Evolutionary conservation across 2,797 vertebrate species (phyloP).

Genomic region (Brachyrhaphis roseni): DNA sequence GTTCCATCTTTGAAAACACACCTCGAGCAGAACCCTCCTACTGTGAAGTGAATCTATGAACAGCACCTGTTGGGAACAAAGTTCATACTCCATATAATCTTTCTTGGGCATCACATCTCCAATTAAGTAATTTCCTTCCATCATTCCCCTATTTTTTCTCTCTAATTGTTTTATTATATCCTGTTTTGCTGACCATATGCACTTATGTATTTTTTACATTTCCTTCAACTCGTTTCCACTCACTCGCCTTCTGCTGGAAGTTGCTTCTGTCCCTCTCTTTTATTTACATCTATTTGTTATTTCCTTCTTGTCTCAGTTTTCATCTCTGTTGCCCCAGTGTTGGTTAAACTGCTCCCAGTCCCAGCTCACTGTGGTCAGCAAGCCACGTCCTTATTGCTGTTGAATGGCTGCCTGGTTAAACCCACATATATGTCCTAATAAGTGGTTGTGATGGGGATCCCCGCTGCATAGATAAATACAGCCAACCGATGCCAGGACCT

Average conservation of each 20-base stretch:
- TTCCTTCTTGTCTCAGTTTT: constrained; percentile 59
- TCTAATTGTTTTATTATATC: neutral
- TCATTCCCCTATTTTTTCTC: neutral
- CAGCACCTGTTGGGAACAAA: neutral
- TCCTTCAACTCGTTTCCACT: neutral
- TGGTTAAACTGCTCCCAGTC: constrained; percentile 69
- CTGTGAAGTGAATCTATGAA: neutral
- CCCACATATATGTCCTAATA: constrained; percentile 77
- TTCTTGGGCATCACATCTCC: neutral
- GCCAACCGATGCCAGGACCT: constrained; percentile 56
- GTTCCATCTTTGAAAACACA: neutral
- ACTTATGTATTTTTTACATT: neutral
- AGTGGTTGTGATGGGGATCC: constrained; percentile 77
- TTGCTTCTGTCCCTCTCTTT: constrained; percentile 9
- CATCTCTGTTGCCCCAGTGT: constrained; percentile 38
- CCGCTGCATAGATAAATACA: constrained; percentile 73
- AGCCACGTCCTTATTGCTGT: constrained; percentile 68
- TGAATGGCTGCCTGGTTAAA: constrained; percentile 71
- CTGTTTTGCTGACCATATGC: neutral
- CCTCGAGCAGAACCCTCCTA: neutral
- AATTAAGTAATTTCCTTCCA: neutral
- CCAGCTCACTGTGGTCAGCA: constrained; percentile 67
- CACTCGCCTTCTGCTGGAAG: constrained; percentile 1
- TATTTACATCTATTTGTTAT: constrained; percentile 62
- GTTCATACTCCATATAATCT: neutral